These are phyloP conservation scores for Scatophagus argus DNA, from an alignment of 2,113 vertebrate genomes.

Conservation along the genomic window DNA sequence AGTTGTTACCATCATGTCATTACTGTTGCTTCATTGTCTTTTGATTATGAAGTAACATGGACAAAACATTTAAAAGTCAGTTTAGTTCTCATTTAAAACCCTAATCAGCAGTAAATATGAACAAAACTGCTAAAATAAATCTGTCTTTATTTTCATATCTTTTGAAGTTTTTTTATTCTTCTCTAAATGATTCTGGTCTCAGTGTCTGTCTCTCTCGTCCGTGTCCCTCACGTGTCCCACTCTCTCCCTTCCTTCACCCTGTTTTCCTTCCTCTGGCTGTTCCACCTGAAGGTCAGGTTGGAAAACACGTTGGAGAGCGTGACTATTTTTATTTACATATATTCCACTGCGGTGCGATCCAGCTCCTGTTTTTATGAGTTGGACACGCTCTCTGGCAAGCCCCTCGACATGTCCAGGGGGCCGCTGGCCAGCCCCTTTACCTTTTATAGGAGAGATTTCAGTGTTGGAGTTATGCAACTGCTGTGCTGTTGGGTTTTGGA, in stretches of 20 bases:
- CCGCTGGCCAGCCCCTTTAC: not conserved
- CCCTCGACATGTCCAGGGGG: not conserved
- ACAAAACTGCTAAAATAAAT: too few species aligned
- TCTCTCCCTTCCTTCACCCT: not conserved
- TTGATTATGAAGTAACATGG: not conserved
- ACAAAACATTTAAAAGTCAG: not conserved
- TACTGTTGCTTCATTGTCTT: not conserved
- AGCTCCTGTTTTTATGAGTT: constrained; percentile 54
- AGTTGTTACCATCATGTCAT: not conserved
- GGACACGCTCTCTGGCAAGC: not conserved
- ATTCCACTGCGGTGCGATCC: constrained; percentile 51
- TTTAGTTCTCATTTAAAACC: not conserved
- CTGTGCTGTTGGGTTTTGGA: constrained; percentile 22
- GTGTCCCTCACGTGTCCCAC: not conserved
- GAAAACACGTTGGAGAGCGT: constrained; percentile 19
- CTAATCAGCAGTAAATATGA: too few species aligned
- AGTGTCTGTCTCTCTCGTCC: not conserved
- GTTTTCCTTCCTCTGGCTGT: not conserved
- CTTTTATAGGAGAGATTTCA: constrained; percentile 54
- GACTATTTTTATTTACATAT: constrained; percentile 75
- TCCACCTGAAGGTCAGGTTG: constrained; percentile 69
- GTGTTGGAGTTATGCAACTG: constrained; percentile 29
- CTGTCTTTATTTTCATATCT: not conserved
- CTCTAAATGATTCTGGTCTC: not conserved
- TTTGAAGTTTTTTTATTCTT: not conserved